Evolutionary conservation across 2,888 invertebrate species (phyloP), one percentile per base, ranked within the genome.

Genomic region (Ptychoptera contaminata): DNA sequence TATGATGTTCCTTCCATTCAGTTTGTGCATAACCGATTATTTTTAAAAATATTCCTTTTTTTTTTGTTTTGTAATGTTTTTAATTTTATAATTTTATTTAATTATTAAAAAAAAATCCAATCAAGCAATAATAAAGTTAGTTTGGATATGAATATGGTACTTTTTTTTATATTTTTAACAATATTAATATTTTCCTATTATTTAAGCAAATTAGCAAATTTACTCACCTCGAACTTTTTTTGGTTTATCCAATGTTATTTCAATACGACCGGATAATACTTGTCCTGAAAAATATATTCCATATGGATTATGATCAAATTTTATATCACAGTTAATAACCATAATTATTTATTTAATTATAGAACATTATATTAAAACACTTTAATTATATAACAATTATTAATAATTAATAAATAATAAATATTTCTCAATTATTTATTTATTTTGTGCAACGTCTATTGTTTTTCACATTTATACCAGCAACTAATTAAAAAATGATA

Each of bases 1-100:
- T 56, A 2, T 56, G 58, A 8, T 52, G 54, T 32, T 58, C 60
- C 0, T 66, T 67, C 73, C 74, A 74, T 45, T 68, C 68, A 0
- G 72, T 68, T 39, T 65, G 60, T 49, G 74, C 73, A 51, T 57
- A 68, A 0, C 74, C 74, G 45, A 65, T 66, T 3, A 72, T 54
- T 46, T 68, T 67, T 7, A 70, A 58, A 50, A 68, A 70, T 37
- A 74, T 67, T 11, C 73, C 74, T 74, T 51, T 42, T 34, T 15
- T 23, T 16, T 31, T 11, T 16, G 23, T 14, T 30, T n/a, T 35
- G 31, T 16, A 12, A n/a, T n/a, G 23, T 34, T 29, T 11, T 37
- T 23, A 11, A 29, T 9, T 15, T 38, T 9, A 10, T 29, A 7
- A 11, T 39, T 34, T 40, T 10, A 36, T 11, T 46, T 15, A 29